phyloP scores from a whole-genome alignment of 2,113 vertebrate genomes.

The Ranitomeya imitator region DNA sequence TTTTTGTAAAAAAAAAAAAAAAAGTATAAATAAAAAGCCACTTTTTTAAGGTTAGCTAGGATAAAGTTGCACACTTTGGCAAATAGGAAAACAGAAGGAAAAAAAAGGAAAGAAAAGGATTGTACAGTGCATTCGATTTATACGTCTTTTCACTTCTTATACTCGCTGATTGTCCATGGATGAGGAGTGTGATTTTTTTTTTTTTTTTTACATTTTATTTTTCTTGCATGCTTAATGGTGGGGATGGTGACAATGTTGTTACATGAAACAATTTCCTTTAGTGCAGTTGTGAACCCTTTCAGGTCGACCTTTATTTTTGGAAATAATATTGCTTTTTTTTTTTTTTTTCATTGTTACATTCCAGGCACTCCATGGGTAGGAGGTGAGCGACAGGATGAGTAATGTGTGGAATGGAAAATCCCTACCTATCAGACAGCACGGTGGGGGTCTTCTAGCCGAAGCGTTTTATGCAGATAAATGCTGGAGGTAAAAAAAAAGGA shows the following conservation, averaged over 20 bases:
- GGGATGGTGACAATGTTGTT: not conserved
- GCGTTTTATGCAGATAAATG: constrained; percentile 16
- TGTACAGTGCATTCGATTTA: constrained; percentile 78
- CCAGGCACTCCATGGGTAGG: constrained; percentile 69
- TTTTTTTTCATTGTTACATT: constrained; percentile 65
- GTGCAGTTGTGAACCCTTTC: constrained; percentile 69
- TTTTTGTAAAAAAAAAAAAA: constrained; percentile 58
- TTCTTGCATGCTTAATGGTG: constrained; percentile 53
- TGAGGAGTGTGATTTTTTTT: constrained; percentile 26
- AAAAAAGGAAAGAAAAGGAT: constrained; percentile 62
- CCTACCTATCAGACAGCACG: not conserved
- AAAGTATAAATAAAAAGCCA: constrained; percentile 53
- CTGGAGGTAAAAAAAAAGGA: constrained; percentile 39
- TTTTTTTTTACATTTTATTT: not conserved
- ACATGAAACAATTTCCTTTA: constrained; percentile 60
- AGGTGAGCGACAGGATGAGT: constrained; percentile 21
- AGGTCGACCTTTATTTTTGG: constrained; percentile 65
- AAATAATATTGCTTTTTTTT: constrained; percentile 73
- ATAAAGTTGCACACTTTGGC: constrained; percentile 74
- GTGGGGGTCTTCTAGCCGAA: not conserved
- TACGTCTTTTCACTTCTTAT: constrained; percentile 51
- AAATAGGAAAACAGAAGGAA: constrained; percentile 59
- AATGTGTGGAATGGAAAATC: constrained; percentile 57
- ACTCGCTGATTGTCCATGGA: constrained; percentile 69
- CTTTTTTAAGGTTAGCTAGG: constrained; percentile 68